phyloP scores from a whole-genome alignment of 2,888 invertebrate genomes.

The Cerastis leucographa region DNA sequence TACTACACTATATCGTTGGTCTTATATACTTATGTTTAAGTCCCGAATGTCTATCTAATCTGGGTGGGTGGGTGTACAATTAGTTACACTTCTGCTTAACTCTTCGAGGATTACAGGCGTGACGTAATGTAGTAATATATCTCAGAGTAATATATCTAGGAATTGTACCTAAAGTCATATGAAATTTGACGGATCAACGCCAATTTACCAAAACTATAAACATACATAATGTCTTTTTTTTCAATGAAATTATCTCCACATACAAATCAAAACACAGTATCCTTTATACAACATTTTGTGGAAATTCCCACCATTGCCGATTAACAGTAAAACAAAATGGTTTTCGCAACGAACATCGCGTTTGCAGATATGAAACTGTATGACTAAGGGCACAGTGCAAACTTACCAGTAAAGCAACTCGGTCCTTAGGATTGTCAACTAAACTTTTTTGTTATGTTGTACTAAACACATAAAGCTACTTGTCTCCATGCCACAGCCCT shows the following conservation, averaged over 20 bases:
- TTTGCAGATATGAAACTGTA: slow-evolving; percentile 49
- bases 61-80: not conserved
- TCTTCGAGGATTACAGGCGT: not conserved
- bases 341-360: slow-evolving; percentile 37
- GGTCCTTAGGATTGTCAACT: not conserved
- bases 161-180: not conserved
- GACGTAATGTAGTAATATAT: not conserved
- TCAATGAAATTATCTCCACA: not conserved
- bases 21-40: too few relatives aligned
- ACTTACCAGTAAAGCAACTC: not conserved
- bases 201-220: too few relatives aligned
- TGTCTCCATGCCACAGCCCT: too few relatives aligned
- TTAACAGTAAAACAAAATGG: slow-evolving; percentile 38
- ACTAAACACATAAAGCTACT: too few relatives aligned
- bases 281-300: not conserved
- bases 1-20: too few relatives aligned
- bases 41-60: too few relatives aligned
- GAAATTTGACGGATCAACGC: not conserved
- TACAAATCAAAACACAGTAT: slow-evolving; percentile 27
- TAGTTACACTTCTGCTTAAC: not conserved
- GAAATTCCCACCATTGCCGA: slow-evolving; percentile 40
- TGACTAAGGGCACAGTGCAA: slow-evolving; percentile 1
- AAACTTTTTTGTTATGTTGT: not conserved
- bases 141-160: too few relatives aligned
- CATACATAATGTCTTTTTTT: too few relatives aligned